Evolutionary conservation across 2,113 vertebrate species (phyloP).

Genomic region (Burhinus bistriatus): DNA sequence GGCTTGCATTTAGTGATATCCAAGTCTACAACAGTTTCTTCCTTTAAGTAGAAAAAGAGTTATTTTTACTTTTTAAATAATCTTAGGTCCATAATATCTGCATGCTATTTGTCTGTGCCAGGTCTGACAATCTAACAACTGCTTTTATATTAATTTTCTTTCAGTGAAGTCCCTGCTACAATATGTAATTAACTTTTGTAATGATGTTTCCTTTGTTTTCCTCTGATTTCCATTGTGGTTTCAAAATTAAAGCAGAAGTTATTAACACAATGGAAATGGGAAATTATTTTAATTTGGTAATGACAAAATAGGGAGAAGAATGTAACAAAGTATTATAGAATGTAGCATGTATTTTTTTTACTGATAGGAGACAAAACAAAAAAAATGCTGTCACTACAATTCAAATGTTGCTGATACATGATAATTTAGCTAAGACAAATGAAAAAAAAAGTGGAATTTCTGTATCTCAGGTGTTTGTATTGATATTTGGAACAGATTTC

Average conservation of each 20-base stretch:
- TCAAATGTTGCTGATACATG: background rate
- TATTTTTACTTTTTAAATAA: background rate
- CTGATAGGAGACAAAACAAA: background rate
- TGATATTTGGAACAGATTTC: background rate
- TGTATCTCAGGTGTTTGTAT: background rate
- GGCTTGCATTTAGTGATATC: background rate
- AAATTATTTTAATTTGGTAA: background rate
- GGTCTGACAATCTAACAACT: background rate
- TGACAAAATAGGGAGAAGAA: background rate
- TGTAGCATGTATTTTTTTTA: background rate
- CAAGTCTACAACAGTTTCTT: background rate
- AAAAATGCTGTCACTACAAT: background rate
- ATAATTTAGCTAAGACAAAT: background rate
- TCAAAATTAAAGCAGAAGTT: background rate
- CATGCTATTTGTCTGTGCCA: background rate
- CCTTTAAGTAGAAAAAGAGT: background rate
- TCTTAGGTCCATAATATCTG: background rate
- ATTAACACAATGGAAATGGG: background rate
- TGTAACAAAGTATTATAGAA: background rate
- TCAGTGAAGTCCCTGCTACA: background rate
- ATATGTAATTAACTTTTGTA: background rate
- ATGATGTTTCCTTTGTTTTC: background rate
- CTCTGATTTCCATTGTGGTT: background rate
- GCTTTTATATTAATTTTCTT: background rate
- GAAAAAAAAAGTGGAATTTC: background rate